A percentile compares a stretch with the other conserved stretches of the same genome.
phyloP scores from a whole-genome alignment of 2,113 vertebrate genomes.

The Poeciliopsis occidentalis region DNA sequence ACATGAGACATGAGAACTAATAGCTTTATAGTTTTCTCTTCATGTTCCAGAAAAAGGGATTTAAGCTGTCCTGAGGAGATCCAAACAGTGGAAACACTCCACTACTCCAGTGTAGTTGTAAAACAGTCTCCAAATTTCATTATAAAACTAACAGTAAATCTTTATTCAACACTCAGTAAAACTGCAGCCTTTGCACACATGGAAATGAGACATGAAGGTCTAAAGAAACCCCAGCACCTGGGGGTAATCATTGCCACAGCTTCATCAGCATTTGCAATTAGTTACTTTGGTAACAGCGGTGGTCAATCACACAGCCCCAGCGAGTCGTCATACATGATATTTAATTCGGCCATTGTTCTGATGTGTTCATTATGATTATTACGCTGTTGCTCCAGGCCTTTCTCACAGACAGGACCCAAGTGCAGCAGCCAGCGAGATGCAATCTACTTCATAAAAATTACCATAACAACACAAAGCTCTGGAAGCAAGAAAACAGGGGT shows the following conservation, averaged over 20 bases:
- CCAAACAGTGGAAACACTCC: background rate
- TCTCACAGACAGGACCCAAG: constrained; percentile 58
- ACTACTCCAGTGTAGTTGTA: background rate
- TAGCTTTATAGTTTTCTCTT: background rate
- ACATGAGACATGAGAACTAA: background rate
- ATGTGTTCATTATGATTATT: constrained; percentile 69
- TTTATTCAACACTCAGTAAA: background rate
- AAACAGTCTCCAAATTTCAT: constrained; percentile 5
- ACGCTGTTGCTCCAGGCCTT: constrained; percentile 51
- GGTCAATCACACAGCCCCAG: constrained; percentile 27
- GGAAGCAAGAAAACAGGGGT: constrained; percentile 39
- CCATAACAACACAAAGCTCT: constrained; percentile 71
- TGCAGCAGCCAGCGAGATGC: constrained; percentile 63
- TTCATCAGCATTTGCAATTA: constrained; percentile 42
- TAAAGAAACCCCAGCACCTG: constrained; percentile 20
- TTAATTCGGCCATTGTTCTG: constrained; percentile 48
- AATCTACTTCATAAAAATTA: constrained; percentile 73
- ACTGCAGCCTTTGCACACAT: background rate
- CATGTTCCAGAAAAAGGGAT: background rate
- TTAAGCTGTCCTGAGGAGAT: background rate
- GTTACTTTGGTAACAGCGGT: constrained; percentile 40
- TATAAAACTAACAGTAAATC: constrained; percentile 5
- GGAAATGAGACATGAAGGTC: constrained; percentile 19
- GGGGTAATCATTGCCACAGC: constrained; percentile 17
- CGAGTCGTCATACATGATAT: constrained; percentile 29